A percentile compares a stretch with the other conserved stretches of the same genome.
phyloP scores from a whole-genome alignment of 2,888 invertebrate genomes.

The Rotaria socialis region DNA sequence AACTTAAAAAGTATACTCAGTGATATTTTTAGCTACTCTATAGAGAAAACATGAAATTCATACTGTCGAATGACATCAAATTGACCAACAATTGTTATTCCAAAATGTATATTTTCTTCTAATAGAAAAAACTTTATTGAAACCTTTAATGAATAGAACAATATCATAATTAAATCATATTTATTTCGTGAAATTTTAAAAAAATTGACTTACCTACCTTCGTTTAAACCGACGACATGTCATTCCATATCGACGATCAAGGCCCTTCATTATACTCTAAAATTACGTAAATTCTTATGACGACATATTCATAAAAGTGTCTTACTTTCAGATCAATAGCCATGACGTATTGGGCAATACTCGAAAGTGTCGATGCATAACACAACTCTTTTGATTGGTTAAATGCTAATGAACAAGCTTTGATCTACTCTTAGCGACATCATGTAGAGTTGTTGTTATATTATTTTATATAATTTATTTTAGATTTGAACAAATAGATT shows the following conservation, averaged over 20 bases:
- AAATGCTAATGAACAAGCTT: not conserved
- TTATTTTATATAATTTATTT: not conserved
- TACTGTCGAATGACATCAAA: not conserved
- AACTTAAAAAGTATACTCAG: no score
- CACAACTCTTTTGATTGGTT: not conserved
- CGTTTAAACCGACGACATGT: not conserved
- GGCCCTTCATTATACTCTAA: not conserved
- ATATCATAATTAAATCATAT: no score
- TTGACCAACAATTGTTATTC: not conserved
- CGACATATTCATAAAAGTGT: not conserved
- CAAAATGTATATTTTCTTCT: not conserved
- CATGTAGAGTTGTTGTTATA: not conserved
- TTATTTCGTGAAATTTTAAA: not conserved
- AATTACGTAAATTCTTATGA: not conserved
- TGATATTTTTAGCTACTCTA: no score
- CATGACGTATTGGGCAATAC: not conserved
- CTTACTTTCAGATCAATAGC: not conserved
- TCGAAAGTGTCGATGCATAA: not conserved
- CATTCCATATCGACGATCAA: conserved; percentile 5
- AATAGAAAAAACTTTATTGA: no score
- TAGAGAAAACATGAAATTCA: not conserved
- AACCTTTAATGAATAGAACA: no score
- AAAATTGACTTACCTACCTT: not conserved
- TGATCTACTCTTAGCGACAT: not conserved
- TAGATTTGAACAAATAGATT: not conserved